Conservation (phyloP, 2,113 vertebrate species). For the Deroptyus accipitrinus region DNA sequence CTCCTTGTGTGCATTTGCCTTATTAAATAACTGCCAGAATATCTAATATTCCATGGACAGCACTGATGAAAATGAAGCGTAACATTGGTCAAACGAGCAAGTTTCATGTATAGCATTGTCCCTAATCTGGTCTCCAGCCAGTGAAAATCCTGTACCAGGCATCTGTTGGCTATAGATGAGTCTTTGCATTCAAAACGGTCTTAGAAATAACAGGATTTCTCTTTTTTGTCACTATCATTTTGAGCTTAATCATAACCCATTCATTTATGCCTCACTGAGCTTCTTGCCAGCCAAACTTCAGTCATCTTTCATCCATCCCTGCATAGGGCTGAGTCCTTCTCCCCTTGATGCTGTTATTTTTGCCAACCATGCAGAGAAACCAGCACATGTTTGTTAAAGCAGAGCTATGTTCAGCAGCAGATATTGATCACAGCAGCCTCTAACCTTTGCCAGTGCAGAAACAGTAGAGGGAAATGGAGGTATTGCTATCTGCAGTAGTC, state of each 20-base stretch:
- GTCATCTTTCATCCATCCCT: background rate
- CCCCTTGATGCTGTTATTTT: background rate
- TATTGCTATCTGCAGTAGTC: background rate
- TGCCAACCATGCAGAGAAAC: background rate
- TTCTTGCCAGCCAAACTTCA: background rate
- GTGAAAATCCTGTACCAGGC: slow-evolving; percentile 5
- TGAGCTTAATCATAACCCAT: background rate
- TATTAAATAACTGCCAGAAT: slow-evolving; percentile 67
- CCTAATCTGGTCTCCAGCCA: slow-evolving; percentile 41
- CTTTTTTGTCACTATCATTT: background rate
- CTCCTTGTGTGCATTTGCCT: slow-evolving; percentile 50
- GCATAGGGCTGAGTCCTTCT: background rate
- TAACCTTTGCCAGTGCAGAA: background rate
- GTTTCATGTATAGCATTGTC: background rate
- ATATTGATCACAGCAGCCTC: background rate
- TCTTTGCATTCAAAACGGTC: background rate
- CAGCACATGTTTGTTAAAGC: background rate
- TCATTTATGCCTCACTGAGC: background rate
- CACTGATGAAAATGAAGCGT: slow-evolving; percentile 59
- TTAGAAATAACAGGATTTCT: background rate
- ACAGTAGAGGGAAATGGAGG: background rate
- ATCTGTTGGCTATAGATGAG: background rate
- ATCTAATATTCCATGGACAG: slow-evolving; percentile 61
- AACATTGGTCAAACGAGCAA: slow-evolving; percentile 44
- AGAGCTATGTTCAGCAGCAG: background rate